These are phyloP conservation scores for Archegozetes longisetosus DNA, from an alignment of 1,140 invertebrate genomes.

Conservation along the genomic window DNA sequence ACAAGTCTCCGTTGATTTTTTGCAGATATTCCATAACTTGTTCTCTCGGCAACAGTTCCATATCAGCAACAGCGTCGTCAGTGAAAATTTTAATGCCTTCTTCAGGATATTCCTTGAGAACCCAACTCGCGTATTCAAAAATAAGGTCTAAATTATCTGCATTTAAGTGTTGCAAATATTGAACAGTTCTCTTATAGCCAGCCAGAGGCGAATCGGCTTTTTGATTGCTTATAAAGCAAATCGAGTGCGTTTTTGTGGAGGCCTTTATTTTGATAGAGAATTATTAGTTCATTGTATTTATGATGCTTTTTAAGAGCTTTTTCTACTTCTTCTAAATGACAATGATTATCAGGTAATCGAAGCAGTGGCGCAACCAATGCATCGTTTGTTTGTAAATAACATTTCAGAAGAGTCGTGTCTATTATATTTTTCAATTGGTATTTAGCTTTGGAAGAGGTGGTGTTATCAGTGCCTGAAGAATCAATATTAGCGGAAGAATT, in stretches of 20 bases:
- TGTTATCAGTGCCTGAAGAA: not conserved
- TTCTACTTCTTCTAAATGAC: slow-evolving; percentile 85
- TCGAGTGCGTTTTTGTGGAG: slow-evolving; percentile 81
- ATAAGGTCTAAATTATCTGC: slow-evolving; percentile 72
- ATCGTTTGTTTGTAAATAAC: slow-evolving; percentile 90
- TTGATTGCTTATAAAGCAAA: slow-evolving; percentile 61
- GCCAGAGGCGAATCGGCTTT: slow-evolving; percentile 55
- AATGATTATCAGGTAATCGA: slow-evolving; percentile 69
- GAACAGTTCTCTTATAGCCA: slow-evolving; percentile 64
- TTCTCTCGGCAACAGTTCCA: slow-evolving; percentile 66
- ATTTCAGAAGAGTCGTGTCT: slow-evolving; percentile 88
- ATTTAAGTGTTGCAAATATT: slow-evolving; percentile 81
- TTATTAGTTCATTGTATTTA: slow-evolving; percentile 83
- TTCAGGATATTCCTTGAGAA: slow-evolving; percentile 64
- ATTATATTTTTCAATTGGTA: slow-evolving; percentile 69
- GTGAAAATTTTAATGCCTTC: slow-evolving; percentile 88
- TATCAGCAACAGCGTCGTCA: slow-evolving; percentile 63
- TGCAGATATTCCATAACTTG: slow-evolving; percentile 75
- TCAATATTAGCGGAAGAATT: not conserved
- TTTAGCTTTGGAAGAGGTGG: not conserved
- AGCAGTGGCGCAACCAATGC: slow-evolving; percentile 75
- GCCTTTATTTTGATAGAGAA: slow-evolving; percentile 84
- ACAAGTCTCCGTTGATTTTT: slow-evolving; percentile 55
- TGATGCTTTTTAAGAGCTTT: slow-evolving; percentile 64
- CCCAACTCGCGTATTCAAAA: slow-evolving; percentile 86